A percentile compares a stretch with the other conserved stretches of the same genome.
phyloP scores from a whole-genome alignment of 2,797 vertebrate genomes.

The Danio kyathit region DNA sequence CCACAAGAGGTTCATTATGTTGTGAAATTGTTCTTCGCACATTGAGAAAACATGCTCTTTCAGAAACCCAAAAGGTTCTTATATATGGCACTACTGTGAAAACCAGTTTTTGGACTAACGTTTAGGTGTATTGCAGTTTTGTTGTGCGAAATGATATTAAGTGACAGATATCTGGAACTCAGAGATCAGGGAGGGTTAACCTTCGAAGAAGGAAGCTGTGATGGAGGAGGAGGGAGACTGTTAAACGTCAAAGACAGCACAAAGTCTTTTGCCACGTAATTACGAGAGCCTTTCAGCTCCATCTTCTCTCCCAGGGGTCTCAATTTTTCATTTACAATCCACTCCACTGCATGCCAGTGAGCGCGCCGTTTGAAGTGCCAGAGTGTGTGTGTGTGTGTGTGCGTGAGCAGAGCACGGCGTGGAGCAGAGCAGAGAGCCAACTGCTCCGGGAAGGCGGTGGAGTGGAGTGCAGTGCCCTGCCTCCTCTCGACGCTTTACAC shows the following conservation, averaged over 20 bases:
- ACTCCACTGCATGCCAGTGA: slow-evolving; percentile 76
- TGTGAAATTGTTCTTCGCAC: too few relatives aligned
- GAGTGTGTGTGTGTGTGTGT: slow-evolving; percentile 16
- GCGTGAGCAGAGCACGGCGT: slow-evolving; percentile 44
- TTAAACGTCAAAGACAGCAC: slow-evolving; percentile 85
- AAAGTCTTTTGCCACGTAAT: slow-evolving; percentile 88
- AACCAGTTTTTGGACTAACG: too few relatives aligned
- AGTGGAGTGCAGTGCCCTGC: slow-evolving; percentile 68
- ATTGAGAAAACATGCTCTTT: too few relatives aligned
- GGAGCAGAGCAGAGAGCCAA: slow-evolving; percentile 44
- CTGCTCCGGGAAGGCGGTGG: slow-evolving; percentile 66
- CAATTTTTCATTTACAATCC: slow-evolving; percentile 77
- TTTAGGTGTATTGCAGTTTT: neutral
- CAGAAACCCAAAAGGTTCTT: too few relatives aligned
- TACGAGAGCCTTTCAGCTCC: slow-evolving; percentile 82
- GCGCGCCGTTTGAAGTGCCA: slow-evolving; percentile 84
- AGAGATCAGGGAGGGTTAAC: slow-evolving; percentile 64
- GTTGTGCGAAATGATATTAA: slow-evolving; percentile 18
- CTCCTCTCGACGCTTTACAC: slow-evolving; percentile 73
- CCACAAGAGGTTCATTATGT: too few relatives aligned
- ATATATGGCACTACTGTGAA: too few relatives aligned
- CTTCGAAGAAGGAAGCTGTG: slow-evolving; percentile 61
- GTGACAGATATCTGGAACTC: slow-evolving; percentile 64
- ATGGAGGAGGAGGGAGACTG: slow-evolving; percentile 75
- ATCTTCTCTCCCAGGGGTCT: slow-evolving; percentile 80